Evolutionary conservation across 2,888 invertebrate genomes (phyloP).

Genomic region (Nudaria mundana): DNA sequence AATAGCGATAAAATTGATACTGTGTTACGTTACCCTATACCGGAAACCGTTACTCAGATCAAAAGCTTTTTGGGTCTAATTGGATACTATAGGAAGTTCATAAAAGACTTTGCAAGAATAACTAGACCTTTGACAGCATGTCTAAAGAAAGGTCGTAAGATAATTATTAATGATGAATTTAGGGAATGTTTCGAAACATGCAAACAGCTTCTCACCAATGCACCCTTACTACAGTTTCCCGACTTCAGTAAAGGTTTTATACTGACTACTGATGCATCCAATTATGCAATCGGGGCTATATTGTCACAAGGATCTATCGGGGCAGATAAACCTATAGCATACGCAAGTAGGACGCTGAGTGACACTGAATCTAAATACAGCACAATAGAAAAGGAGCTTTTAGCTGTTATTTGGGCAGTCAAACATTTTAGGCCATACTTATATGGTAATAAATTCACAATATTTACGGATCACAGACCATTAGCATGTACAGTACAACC

Average conservation of each 20-base stretch:
- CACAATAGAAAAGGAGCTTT: no score
- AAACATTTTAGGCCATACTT: no score
- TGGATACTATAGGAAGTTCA: no score
- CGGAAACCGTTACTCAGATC: neutral
- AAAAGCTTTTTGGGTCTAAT: neutral
- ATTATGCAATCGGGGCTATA: neutral
- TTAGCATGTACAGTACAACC: neutral
- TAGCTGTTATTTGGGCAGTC: no score
- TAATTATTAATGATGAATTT: neutral
- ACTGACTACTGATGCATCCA: conserved; percentile 7
- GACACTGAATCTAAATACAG: neutral
- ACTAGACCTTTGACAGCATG: neutral
- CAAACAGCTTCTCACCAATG: neutral
- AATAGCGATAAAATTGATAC: neutral
- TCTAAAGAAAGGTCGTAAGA: neutral
- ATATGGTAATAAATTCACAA: no score
- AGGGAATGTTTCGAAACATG: neutral
- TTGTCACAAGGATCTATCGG: neutral
- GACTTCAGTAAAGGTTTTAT: neutral
- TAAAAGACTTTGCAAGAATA: neutral
- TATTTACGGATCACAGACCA: no score
- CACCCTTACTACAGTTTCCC: neutral
- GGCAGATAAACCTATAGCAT: neutral
- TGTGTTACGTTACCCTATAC: neutral
- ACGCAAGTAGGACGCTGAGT: neutral